phyloP scores from a whole-genome alignment of 2,888 invertebrate species.

The Anarsia innoxiella region DNA sequence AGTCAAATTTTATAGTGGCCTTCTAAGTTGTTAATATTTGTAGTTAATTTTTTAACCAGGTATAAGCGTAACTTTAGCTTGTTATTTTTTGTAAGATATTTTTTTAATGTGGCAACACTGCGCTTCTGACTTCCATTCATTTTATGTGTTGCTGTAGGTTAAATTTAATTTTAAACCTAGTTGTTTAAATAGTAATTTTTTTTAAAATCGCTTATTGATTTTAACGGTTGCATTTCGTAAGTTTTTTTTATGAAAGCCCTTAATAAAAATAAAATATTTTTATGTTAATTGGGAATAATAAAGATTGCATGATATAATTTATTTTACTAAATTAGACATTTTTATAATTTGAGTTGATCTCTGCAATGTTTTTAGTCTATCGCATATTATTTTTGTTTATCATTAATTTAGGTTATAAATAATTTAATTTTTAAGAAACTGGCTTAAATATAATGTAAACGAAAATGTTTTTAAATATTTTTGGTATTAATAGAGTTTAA shows the following conservation, averaged over 20 bases:
- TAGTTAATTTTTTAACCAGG: not conserved
- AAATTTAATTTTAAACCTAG: too few relatives aligned
- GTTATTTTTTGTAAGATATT: not conserved
- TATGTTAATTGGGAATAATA: too few relatives aligned
- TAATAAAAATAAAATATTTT: too few relatives aligned
- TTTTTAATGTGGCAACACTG: not conserved
- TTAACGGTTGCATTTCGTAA: too few relatives aligned
- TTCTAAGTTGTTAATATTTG: slow-evolving; percentile 3
- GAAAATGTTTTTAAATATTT: slow-evolving; percentile 3
- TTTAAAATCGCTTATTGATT: too few relatives aligned
- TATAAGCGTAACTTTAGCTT: not conserved
- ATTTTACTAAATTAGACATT: too few relatives aligned
- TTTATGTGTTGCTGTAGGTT: too few relatives aligned
- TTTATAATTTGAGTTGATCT: slow-evolving; percentile 8
- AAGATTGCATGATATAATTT: too few relatives aligned
- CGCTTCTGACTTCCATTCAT: too few relatives aligned
- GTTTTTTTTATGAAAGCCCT: too few relatives aligned
- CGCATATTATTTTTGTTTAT: not conserved
- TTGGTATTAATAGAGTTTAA: not conserved
- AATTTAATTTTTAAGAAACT: slow-evolving; percentile 3
- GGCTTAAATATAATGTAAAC: too few relatives aligned
- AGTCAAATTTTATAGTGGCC: slow-evolving; percentile 2
- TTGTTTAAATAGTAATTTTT: too few relatives aligned
- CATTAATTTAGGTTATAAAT: not conserved
- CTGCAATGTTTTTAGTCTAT: slow-evolving; percentile 3